These are phyloP conservation scores for Apolygus lucorum DNA, from an alignment of 1,140 invertebrate genomes.

Conservation along the genomic window DNA sequence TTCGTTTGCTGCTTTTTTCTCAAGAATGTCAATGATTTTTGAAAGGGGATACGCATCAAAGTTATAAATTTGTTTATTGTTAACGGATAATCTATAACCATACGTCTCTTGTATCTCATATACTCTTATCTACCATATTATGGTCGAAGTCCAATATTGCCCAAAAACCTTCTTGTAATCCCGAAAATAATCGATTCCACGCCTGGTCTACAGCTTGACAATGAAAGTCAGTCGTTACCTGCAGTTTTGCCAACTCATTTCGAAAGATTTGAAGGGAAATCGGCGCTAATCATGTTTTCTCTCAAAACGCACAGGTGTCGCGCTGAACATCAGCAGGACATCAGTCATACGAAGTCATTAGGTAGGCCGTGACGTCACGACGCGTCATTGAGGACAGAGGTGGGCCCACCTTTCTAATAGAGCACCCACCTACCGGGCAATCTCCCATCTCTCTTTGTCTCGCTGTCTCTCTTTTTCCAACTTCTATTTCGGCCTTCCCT, in stretches of 20 bases:
- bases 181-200: too few relatives aligned
- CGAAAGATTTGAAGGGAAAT: not conserved
- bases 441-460: not conserved
- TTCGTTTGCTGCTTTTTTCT: too few relatives aligned
- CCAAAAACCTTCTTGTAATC: too few relatives aligned
- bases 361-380: not conserved
- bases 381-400: not conserved
- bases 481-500: not conserved
- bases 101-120: too few relatives aligned
- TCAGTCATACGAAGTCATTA: not conserved
- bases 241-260: too few relatives aligned
- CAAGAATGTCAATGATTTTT: too few relatives aligned
- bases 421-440: not conserved
- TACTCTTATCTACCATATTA: too few relatives aligned
- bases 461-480: not conserved
- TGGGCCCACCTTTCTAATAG: conserved; percentile 7
- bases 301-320: not conserved
- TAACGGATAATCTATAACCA: too few relatives aligned
- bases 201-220: not conserved
- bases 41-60: too few relatives aligned
- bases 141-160: too few relatives aligned
- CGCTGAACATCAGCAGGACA: not conserved
- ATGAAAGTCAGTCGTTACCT: not conserved
- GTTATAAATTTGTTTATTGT: too few relatives aligned
- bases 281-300: not conserved